phyloP scores from a whole-genome alignment of 2,888 invertebrate species.

The Netelia fuscicornis region DNA sequence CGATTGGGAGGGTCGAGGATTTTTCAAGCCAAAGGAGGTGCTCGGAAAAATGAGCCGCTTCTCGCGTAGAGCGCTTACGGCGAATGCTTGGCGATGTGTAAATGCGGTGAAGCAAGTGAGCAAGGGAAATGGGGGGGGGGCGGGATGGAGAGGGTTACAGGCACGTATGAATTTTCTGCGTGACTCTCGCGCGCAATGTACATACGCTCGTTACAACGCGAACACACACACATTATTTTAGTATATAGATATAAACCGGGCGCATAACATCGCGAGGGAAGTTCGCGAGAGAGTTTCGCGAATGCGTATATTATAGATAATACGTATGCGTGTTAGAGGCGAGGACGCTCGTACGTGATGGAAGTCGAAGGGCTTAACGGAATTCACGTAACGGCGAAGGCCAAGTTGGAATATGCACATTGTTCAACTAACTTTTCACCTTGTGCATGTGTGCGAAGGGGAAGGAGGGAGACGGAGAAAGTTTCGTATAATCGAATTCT shows the following conservation, averaged over 20 bases:
- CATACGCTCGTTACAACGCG: slow-evolving; percentile 29
- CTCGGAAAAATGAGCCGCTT: too few relatives aligned
- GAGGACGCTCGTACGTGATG: slow-evolving; percentile 63
- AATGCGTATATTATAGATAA: slow-evolving; percentile 72
- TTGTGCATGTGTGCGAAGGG: slow-evolving; percentile 34
- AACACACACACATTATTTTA: neutral
- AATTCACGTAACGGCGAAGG: slow-evolving; percentile 43
- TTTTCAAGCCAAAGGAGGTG: too few relatives aligned
- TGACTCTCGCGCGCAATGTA: slow-evolving; percentile 45
- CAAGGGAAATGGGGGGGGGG: slow-evolving; percentile 7
- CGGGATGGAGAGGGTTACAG: slow-evolving; percentile 46
- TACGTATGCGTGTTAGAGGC: slow-evolving; percentile 54
- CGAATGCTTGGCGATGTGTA: slow-evolving; percentile 45
- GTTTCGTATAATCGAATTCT: slow-evolving; percentile 55
- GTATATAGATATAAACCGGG: neutral
- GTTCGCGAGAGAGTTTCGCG: slow-evolving; percentile 67
- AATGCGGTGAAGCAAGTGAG: slow-evolving; percentile 36
- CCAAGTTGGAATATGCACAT: slow-evolving; percentile 44
- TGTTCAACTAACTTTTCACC: slow-evolving; percentile 54
- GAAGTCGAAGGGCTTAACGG: slow-evolving; percentile 59
- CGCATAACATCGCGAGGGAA: slow-evolving; percentile 38
- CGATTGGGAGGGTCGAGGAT: too few relatives aligned
- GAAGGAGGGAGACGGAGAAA: slow-evolving; percentile 54
- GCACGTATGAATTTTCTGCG: slow-evolving; percentile 65
- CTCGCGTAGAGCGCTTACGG: slow-evolving; percentile 22